Evolutionary conservation across 2,113 vertebrate genomes (phyloP).

Genomic region (Chamaea fasciata): DNA sequence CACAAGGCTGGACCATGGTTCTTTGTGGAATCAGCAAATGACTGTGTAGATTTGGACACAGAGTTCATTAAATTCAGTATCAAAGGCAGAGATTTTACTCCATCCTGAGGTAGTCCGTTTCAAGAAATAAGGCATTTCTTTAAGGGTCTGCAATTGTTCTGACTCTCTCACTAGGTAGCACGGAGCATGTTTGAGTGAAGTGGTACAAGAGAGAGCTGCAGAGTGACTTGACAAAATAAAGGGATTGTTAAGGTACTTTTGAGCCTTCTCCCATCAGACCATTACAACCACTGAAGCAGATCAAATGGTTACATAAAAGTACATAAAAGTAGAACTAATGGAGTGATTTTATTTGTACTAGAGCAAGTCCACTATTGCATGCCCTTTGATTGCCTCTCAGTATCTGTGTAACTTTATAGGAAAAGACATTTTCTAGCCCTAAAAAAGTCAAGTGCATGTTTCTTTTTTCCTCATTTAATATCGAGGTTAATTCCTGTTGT

Average conservation of each 20-base stretch:
- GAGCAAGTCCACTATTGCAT: not conserved
- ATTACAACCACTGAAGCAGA: not conserved
- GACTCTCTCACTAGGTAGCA: not conserved
- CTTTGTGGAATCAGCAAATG: not conserved
- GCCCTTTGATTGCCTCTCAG: not conserved
- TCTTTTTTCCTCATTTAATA: not conserved
- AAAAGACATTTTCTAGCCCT: not conserved
- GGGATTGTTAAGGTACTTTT: not conserved
- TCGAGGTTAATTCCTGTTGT: not conserved
- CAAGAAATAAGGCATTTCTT: not conserved
- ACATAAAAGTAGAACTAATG: not conserved
- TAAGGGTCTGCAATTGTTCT: not conserved
- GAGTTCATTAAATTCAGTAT: not conserved
- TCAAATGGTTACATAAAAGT: not conserved
- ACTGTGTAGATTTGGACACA: not conserved
- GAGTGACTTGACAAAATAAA: not conserved
- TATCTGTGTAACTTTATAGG: not conserved
- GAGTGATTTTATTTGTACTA: not conserved
- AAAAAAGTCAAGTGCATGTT: not conserved
- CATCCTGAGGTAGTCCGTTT: not conserved
- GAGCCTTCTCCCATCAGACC: not conserved
- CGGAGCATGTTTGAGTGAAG: not conserved
- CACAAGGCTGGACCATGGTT: not conserved
- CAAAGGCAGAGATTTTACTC: not conserved
- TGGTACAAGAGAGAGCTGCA: not conserved